These are phyloP conservation scores for Diarsia dahlii DNA, from an alignment of 2,888 invertebrate genomes.

Conservation along the genomic window DNA sequence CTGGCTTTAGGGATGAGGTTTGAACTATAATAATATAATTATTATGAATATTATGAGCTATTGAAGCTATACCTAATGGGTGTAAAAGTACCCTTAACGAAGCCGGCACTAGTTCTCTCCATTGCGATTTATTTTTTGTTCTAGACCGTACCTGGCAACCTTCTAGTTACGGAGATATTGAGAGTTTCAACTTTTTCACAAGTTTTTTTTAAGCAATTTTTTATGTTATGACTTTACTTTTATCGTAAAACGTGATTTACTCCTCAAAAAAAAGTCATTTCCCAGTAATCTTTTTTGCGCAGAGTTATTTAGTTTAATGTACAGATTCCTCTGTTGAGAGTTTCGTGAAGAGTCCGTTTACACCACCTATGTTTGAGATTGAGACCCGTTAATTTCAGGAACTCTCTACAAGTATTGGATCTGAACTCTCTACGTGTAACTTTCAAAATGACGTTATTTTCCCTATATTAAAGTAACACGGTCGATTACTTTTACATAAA, in stretches of 20 bases:
- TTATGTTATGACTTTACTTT: no score
- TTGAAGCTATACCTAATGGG: no score
- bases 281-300: not conserved
- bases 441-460: constrained; percentile 3
- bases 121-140: no score
- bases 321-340: not conserved
- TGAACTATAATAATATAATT: no score
- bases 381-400: not conserved
- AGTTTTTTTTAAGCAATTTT: no score
- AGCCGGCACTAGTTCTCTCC: no score
- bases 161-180: no score
- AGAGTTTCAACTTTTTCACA: no score
- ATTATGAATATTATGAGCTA: no score
- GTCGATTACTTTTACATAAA: not conserved
- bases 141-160: no score
- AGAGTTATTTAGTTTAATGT: not conserved
- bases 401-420: not conserved
- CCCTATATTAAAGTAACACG: not conserved
- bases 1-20: not conserved
- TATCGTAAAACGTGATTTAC: not conserved
- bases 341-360: not conserved
- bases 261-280: not conserved
- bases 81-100: no score
- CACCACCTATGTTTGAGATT: not conserved
- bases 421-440: no score